These are phyloP conservation scores for Pharmacophagus antenor DNA, from an alignment of 2,888 invertebrate species.

Conservation along the genomic window DNA sequence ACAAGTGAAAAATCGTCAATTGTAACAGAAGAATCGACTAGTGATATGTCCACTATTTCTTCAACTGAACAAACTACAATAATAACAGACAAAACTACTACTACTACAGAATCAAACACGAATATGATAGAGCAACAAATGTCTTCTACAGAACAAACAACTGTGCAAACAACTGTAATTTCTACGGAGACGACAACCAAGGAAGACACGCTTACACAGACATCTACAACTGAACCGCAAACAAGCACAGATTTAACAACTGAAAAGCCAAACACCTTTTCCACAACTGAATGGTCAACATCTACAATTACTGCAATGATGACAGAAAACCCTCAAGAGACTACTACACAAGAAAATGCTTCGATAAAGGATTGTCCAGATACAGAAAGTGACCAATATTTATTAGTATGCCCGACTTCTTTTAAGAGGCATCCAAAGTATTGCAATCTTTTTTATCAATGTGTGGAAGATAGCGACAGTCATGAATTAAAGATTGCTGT, in stretches of 20 bases:
- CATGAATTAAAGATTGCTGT: slow-evolving; percentile 87
- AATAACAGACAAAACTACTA: slow-evolving; percentile 34
- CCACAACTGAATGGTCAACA: slow-evolving; percentile 40
- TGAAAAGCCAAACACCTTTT: slow-evolving; percentile 34
- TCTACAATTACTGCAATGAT: slow-evolving; percentile 39
- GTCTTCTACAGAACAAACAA: slow-evolving; percentile 32
- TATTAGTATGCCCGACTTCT: slow-evolving; percentile 90
- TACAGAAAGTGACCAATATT: slow-evolving; percentile 85
- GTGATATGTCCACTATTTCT: slow-evolving; percentile 35
- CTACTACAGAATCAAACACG: slow-evolving; percentile 33
- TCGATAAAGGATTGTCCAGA: slow-evolving; percentile 72
- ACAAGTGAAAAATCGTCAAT: slow-evolving; percentile 34
- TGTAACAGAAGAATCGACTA: slow-evolving; percentile 35
- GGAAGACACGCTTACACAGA: slow-evolving; percentile 40
- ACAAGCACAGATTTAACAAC: slow-evolving; percentile 32
- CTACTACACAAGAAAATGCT: slow-evolving; percentile 43
- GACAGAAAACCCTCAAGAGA: slow-evolving; percentile 36
- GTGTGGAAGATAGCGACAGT: slow-evolving; percentile 83
- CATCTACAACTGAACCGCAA: slow-evolving; percentile 39
- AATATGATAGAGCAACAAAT: slow-evolving; percentile 37
- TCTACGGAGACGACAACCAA: slow-evolving; percentile 37
- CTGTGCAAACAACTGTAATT: slow-evolving; percentile 32
- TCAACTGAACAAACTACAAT: slow-evolving; percentile 37
- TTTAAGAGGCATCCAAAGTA: slow-evolving; percentile 91
- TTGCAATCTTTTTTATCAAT: slow-evolving; percentile 92